These are phyloP conservation scores for Aldabrachelys gigantea DNA, from an alignment of 2,113 vertebrate species.

Conservation along the genomic window DNA sequence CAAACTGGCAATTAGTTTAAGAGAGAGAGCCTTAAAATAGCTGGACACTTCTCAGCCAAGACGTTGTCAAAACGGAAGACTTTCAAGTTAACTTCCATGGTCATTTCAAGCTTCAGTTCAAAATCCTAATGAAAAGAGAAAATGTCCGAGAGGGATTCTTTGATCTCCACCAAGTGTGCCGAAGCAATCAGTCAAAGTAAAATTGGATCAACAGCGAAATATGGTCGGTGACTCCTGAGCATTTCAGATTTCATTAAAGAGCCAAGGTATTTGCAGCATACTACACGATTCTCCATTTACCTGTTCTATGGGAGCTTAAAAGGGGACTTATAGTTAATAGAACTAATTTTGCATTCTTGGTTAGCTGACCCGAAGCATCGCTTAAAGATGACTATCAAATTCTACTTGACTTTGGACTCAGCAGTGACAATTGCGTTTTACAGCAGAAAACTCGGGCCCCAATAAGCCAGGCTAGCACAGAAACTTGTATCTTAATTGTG, in stretches of 20 bases:
- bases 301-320: constrained; percentile 68
- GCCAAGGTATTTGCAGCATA: constrained; percentile 44
- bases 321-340: constrained; percentile 27
- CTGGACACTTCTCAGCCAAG: constrained; percentile 23
- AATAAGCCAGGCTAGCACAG: neutral
- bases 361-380: constrained; percentile 23
- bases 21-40: constrained; percentile 27
- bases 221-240: constrained; percentile 57
- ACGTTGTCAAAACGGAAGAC: constrained; percentile 42
- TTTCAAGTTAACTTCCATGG: constrained; percentile 35
- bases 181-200: constrained; percentile 67
- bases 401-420: neutral
- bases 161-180: constrained; percentile 74
- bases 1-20: constrained; percentile 38
- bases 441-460: constrained; percentile 35
- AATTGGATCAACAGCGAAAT: constrained; percentile 73
- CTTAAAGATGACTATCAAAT: constrained; percentile 19
- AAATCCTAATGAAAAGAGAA: constrained; percentile 57
- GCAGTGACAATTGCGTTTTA: constrained; percentile 32
- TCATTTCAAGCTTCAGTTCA: neutral
- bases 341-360: neutral
- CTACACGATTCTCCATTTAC: constrained; percentile 62
- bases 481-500: neutral
- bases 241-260: constrained; percentile 63
- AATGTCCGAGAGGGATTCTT: constrained; percentile 36